phyloP scores from a whole-genome alignment of 2,888 invertebrate genomes.

The Atrina japonica region DNA sequence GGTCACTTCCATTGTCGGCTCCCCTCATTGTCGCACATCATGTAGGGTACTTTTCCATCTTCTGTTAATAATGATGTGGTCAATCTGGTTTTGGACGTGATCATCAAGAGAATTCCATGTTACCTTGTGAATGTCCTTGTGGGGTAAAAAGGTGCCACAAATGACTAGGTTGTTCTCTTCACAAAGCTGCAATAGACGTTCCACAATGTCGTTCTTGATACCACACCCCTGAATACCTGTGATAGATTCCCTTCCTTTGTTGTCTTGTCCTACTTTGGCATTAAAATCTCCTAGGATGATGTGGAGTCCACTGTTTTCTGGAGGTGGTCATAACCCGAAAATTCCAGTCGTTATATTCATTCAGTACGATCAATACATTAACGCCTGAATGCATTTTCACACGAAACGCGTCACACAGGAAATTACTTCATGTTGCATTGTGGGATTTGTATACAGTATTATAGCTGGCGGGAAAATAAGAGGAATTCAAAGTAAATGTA shows the following conservation, averaged over 20 bases:
- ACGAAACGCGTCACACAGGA: too few species aligned
- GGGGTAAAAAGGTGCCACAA: slow-evolving; percentile 24
- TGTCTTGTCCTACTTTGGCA: slow-evolving; percentile 40
- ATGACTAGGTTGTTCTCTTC: slow-evolving; percentile 17
- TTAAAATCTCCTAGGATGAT: slow-evolving; percentile 46
- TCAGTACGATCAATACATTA: too few species aligned
- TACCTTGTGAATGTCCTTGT: slow-evolving; percentile 33
- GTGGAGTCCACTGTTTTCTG: too few species aligned
- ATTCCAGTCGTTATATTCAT: too few species aligned
- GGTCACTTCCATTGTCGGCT: slow-evolving; percentile 15
- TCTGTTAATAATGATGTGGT: slow-evolving; percentile 17
- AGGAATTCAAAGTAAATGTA: too few species aligned
- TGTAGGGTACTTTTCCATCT: slow-evolving; percentile 15
- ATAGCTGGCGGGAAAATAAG: too few species aligned
- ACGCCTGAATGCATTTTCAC: too few species aligned
- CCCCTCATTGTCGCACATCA: slow-evolving; percentile 23
- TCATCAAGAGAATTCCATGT: slow-evolving; percentile 36
- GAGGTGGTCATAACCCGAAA: too few species aligned
- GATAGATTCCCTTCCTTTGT: slow-evolving; percentile 25
- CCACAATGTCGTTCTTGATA: slow-evolving; percentile 32
- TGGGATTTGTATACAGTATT: too few species aligned
- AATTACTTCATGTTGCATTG: too few species aligned
- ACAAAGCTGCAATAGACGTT: slow-evolving; percentile 36
- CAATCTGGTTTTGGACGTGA: slow-evolving; percentile 29
- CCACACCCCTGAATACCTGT: slow-evolving; percentile 38